Base-by-base conservation (phyloP, 2,113 vertebrate genomes). In the Hiodon alosoides region DNA sequence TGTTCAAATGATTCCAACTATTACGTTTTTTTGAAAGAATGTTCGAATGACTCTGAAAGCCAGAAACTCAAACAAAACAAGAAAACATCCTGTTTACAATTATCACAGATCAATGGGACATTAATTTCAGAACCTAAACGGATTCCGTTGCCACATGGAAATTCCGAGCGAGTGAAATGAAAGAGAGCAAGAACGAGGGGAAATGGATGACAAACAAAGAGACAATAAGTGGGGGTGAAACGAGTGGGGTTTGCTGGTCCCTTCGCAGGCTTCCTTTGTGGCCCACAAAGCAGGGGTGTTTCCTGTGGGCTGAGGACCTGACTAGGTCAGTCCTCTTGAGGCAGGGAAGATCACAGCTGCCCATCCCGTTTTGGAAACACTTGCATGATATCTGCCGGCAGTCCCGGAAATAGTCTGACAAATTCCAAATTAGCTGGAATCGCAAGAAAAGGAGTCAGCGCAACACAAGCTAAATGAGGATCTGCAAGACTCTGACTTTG, bases 241-340 rank as follows among this genome's bases (percentile, higher is more conserved):
- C 57, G 87, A 83, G 80, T 81, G 86, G 87, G 85, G 82, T 77
- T 16, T 72, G 73, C 57, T 65, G 78, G 76, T 81, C 84, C 86
- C 82, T 84, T 84, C 82, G 82, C 73, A 74, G 85, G 87, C 79
- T 87, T 91, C 87, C 86, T 78, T 75, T 58, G 46, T 62, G 79
- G 76, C 77, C 76, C 79, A 69, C 66, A 80, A 75, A 79, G 77
- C 79, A 11, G 50, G 77, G 73, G 65, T 48, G 67, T 76, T 80
- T 84, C 79, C 80, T 81, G 77, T 74, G 62, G 52, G 71, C 57
- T 48, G 72, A 75, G 71, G 71, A 48, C 59, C 67, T 16, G 61
- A 47, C 59, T 7, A 31, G 52, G 47, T n/a, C 59, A 74, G 53
- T 59, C 47, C 52, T 47, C 52, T 3, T 14, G 72, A n/a, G 73